A percentile compares a stretch with the other conserved stretches of the same genome.
These are phyloP conservation scores for Mastacembelus armatus DNA, from an alignment of 2,797 vertebrate genomes.

Conservation along the genomic window DNA sequence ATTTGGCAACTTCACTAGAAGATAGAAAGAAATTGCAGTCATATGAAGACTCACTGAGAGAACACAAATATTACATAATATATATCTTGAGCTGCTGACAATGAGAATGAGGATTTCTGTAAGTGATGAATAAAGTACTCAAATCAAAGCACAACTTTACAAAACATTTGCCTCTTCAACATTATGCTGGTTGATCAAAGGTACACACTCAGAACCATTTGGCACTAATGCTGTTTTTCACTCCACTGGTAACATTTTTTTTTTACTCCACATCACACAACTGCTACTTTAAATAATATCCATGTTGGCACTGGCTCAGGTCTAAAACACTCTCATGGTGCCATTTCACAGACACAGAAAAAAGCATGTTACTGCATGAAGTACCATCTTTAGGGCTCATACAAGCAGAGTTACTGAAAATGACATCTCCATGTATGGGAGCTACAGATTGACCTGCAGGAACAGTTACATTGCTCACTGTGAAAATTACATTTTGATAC, in stretches of 20 bases:
- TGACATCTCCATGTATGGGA: not conserved
- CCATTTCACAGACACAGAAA: slow-evolving; percentile 16
- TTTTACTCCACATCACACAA: slow-evolving; percentile 58
- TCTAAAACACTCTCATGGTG: slow-evolving; percentile 23
- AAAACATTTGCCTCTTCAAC: slow-evolving; percentile 42
- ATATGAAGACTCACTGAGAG: slow-evolving; percentile 21
- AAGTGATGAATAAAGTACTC: slow-evolving; percentile 14
- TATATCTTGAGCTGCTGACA: slow-evolving; percentile 29
- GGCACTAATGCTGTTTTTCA: slow-evolving; percentile 76
- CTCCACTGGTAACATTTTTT: slow-evolving; percentile 45
- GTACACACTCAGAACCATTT: slow-evolving; percentile 68
- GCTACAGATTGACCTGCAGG: slow-evolving; percentile 14
- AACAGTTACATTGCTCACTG: slow-evolving; percentile 17
- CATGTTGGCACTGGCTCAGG: slow-evolving; percentile 54
- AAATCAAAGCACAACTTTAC: slow-evolving; percentile 42
- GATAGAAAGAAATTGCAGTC: slow-evolving; percentile 22
- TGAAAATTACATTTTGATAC: slow-evolving; percentile 28
- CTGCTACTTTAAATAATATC: slow-evolving; percentile 71
- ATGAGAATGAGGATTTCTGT: slow-evolving; percentile 21
- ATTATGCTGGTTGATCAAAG: slow-evolving; percentile 68
- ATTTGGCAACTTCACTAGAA: slow-evolving; percentile 69
- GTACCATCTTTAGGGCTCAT: slow-evolving; percentile 7
- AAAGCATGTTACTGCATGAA: slow-evolving; percentile 17
- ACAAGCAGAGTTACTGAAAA: not conserved
- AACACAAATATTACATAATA: slow-evolving; percentile 6